Evolutionary conservation across 2,113 vertebrate genomes (phyloP).

Genomic region (Rhinolophus ferrumequinum): DNA sequence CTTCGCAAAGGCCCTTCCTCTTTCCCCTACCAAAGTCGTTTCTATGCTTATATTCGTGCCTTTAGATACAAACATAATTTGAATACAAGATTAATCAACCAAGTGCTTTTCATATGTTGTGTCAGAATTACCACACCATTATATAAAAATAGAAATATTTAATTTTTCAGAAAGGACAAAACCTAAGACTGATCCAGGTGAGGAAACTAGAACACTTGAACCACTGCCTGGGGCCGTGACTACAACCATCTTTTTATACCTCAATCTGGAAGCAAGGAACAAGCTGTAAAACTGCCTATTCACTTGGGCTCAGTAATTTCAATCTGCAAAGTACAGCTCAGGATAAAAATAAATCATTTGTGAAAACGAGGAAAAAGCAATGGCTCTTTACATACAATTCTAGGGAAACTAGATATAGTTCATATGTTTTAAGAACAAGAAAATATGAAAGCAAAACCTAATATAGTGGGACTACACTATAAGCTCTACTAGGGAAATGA

Average conservation of each 20-base stretch:
- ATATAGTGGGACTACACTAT: not conserved
- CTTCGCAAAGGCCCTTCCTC: not conserved
- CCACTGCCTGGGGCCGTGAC: not conserved
- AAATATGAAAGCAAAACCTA: constrained; percentile 11
- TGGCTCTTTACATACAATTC: not conserved
- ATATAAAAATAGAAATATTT: constrained; percentile 60
- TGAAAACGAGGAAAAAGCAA: not conserved
- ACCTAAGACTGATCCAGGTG: not conserved
- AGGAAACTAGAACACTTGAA: not conserved
- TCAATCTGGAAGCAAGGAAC: not conserved
- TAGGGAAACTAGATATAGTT: not conserved
- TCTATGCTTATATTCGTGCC: not conserved
- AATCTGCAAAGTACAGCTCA: constrained; percentile 23
- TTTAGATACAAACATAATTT: constrained; percentile 34
- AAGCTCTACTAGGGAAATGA: not conserved
- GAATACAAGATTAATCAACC: not conserved
- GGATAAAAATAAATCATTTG: constrained; percentile 36
- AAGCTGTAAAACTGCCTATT: not conserved
- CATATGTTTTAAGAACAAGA: constrained; percentile 20
- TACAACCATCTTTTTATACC: not conserved
- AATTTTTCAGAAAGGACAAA: constrained; percentile 43
- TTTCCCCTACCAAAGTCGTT: not conserved
- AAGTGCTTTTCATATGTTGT: not conserved
- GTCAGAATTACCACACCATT: not conserved
- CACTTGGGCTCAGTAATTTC: constrained; percentile 10